phyloP scores from a whole-genome alignment of 2,797 vertebrate genomes.

The Dryobates pubescens region DNA sequence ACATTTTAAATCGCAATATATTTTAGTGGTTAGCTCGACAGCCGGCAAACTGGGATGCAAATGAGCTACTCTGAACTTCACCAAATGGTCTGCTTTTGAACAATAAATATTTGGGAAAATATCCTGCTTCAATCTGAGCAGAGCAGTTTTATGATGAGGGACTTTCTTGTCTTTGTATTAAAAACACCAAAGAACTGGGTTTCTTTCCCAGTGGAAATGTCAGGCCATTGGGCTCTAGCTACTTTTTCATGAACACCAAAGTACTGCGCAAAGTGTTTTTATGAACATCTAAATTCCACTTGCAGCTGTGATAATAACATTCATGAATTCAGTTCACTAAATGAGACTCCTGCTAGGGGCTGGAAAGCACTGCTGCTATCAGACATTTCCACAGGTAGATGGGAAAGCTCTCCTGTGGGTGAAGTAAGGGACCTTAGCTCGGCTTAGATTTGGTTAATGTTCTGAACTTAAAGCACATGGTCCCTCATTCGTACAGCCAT shows the following conservation, averaged over 20 bases:
- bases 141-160: not conserved
- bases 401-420: not conserved
- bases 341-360: not conserved
- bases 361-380: not conserved
- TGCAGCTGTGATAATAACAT: constrained; percentile 21
- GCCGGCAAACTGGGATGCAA: not conserved
- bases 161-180: not conserved
- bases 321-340: not conserved
- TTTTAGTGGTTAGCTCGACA: not conserved
- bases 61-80: not conserved
- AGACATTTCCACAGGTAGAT: not conserved
- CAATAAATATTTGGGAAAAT: not conserved
- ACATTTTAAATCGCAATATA: not conserved
- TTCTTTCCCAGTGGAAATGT: not conserved
- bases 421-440: not conserved
- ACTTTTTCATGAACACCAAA: not conserved
- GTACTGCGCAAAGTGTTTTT: not conserved
- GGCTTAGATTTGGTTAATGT: not conserved
- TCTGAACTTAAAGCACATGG: not conserved
- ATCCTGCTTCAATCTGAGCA: not conserved
- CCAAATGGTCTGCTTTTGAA: not conserved
- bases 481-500: not conserved
- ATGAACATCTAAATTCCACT: not conserved
- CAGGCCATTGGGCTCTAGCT: not conserved
- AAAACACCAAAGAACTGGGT: not conserved